A percentile compares a stretch with the other conserved stretches of the same genome.
phyloP scores from a whole-genome alignment of 2,888 invertebrate genomes.

The Morinoia aosen region DNA sequence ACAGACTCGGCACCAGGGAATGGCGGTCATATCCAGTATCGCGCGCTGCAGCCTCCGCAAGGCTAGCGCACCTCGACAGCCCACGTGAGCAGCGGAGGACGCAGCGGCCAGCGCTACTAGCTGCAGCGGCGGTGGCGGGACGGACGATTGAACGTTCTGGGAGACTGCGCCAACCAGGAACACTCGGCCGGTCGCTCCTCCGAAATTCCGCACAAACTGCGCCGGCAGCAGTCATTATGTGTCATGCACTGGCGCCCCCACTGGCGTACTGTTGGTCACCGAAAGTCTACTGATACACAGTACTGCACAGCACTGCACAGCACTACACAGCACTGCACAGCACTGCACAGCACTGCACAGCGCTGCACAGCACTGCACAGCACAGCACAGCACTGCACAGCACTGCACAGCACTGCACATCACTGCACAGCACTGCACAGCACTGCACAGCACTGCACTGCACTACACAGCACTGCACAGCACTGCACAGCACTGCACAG shows the following conservation, averaged over 20 bases:
- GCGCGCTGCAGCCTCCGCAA: background rate
- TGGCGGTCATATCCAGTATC: no score
- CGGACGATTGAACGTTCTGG: slow-evolving; percentile 49
- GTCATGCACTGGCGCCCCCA: slow-evolving; percentile 28
- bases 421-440: no score
- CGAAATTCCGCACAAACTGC: slow-evolving; percentile 18
- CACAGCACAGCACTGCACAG: no score
- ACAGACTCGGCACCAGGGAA: no score
- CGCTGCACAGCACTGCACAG: no score
- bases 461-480: no score
- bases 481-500: no score
- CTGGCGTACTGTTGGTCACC: background rate
- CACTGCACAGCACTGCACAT: no score
- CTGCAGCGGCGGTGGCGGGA: background rate
- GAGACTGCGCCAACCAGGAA: slow-evolving; percentile 36
- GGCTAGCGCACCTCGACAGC: background rate
- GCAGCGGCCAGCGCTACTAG: background rate
- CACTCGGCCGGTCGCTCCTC: background rate
- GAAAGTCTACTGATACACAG: background rate
- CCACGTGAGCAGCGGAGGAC: background rate
- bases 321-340: no score
- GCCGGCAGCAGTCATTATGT: background rate
- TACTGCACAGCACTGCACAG: background rate
- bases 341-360: no score
- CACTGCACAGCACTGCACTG: no score